phyloP scores from a whole-genome alignment of 2,888 invertebrate species.

The Sinhomidia bicolor region DNA sequence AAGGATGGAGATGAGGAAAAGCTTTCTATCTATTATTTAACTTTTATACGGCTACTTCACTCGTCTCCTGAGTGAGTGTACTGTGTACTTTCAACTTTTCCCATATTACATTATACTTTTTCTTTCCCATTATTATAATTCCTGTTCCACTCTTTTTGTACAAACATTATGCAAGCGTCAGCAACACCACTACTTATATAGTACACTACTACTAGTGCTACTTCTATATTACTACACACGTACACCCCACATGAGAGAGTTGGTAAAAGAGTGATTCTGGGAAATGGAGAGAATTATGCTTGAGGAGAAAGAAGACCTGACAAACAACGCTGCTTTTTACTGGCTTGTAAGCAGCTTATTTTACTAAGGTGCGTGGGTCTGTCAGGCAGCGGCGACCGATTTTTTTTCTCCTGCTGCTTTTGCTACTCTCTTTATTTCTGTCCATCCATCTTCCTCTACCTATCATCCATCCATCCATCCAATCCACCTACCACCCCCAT shows the following conservation, averaged over 20 bases:
- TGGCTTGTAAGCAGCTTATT: not conserved
- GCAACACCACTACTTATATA: not conserved
- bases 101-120: constrained; percentile 1
- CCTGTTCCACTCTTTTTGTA: not conserved
- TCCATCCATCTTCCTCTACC: constrained; percentile 29
- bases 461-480: constrained; percentile 26
- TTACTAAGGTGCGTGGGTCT: constrained; percentile 35
- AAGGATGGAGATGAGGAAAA: constrained; percentile 15
- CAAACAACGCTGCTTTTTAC: not conserved
- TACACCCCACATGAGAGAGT: not conserved
- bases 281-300: not conserved
- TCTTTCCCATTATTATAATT: constrained; percentile 8
- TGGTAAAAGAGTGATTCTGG: not conserved
- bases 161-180: constrained; percentile 25
- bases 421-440: not conserved
- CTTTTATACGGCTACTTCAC: constrained; percentile 25
- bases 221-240: no score
- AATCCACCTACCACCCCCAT: constrained; percentile 11
- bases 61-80: not conserved
- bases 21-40: constrained; percentile 29
- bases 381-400: constrained; percentile 6
- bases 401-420: not conserved
- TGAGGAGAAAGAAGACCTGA: not conserved
- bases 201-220: no score
- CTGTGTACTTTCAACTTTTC: constrained; percentile 30